Conservation (phyloP, 2,113 vertebrate species). For the Crotalus tigris region DNA sequence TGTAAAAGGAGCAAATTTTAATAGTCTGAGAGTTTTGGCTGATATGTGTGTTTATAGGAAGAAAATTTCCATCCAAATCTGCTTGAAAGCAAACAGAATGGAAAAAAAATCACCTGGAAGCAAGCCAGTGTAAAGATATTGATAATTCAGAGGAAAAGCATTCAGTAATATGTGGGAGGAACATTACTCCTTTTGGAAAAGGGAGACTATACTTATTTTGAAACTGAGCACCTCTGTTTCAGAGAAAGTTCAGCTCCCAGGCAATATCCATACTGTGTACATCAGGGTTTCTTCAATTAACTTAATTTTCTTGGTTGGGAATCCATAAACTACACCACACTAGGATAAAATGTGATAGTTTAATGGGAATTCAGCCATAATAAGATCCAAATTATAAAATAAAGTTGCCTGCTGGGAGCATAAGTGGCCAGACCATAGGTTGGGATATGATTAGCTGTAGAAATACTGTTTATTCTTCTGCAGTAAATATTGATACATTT, state of each 20-base stretch:
- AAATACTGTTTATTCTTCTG: neutral
- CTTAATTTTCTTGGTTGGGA: neutral
- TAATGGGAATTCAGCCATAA: neutral
- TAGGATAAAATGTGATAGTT: neutral
- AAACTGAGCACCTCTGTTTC: neutral
- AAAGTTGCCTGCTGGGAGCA: neutral
- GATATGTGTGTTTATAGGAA: neutral
- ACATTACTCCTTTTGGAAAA: neutral
- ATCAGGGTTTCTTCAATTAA: neutral
- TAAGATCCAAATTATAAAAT: neutral
- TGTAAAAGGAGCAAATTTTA: neutral
- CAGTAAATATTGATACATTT: neutral
- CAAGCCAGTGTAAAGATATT: neutral
- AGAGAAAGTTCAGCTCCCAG: neutral
- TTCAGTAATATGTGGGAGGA: neutral
- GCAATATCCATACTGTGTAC: neutral
- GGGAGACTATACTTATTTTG: neutral
- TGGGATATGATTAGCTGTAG: neutral
- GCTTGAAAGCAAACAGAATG: constrained; percentile 11
- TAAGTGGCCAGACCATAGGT: neutral
- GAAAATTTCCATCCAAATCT: neutral
- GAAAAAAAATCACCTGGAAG: neutral
- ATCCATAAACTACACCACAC: neutral
- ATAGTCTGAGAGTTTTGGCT: neutral
- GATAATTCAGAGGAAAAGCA: neutral